These are phyloP conservation scores for Scomber japonicus DNA, from an alignment of 2,113 vertebrate genomes.

Conservation along the genomic window DNA sequence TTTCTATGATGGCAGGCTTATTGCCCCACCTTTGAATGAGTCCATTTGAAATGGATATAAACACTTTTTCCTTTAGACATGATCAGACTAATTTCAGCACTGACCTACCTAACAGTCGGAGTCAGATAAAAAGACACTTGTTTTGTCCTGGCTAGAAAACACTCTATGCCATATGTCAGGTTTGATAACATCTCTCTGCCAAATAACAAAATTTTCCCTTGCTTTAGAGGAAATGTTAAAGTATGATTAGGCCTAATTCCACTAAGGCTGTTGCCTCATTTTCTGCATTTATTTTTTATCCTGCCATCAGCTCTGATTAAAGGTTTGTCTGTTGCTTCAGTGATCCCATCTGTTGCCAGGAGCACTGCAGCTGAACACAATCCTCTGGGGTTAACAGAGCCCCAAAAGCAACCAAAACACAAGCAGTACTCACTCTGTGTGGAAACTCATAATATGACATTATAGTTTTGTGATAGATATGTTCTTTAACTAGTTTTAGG, in stretches of 20 bases:
- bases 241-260: background rate
- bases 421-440: no score
- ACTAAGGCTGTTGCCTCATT: background rate
- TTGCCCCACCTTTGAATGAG: no score
- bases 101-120: no score
- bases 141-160: background rate
- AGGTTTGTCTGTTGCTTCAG: background rate
- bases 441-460: no score
- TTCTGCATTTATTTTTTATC: background rate
- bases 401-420: background rate
- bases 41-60: no score
- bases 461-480: no score
- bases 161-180: background rate
- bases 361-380: background rate
- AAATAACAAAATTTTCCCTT: background rate
- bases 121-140: no score
- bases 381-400: background rate
- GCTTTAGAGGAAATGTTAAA: background rate
- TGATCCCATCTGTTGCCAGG: background rate
- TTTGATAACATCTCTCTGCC: background rate
- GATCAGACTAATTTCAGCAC: no score
- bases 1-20: no score
- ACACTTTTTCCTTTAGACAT: no score
- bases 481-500: no score
- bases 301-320: background rate